A percentile compares a stretch with the other conserved stretches of the same genome.
Evolutionary conservation across 2,888 invertebrate species (phyloP).

Genomic region (Eristalis pertinax): DNA sequence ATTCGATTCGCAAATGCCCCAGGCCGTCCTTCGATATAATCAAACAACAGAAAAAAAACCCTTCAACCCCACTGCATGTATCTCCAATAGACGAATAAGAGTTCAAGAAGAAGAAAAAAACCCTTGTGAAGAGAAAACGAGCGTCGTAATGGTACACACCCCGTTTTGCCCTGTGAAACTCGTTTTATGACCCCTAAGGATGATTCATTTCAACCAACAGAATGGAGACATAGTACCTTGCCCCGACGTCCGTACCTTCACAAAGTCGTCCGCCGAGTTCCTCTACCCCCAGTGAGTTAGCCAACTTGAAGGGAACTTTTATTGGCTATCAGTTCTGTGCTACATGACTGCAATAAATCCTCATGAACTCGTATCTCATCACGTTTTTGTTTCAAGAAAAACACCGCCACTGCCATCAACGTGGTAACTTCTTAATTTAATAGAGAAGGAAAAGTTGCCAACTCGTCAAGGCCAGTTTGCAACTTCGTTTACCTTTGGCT

Average conservation of each 20-base stretch:
- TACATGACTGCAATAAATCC: constrained; percentile 16
- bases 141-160: neutral
- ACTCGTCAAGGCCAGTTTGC: neutral
- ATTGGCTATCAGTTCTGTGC: constrained; percentile 4
- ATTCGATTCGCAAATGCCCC: neutral
- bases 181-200: neutral
- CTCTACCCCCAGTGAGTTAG: neutral
- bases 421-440: constrained; percentile 2
- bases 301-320: constrained; percentile 1
- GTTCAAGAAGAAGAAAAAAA: neutral
- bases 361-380: neutral
- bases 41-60: neutral
- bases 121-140: neutral
- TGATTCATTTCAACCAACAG: neutral
- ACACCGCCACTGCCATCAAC: neutral
- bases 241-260: neutral
- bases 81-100: neutral
- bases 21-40: neutral
- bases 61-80: neutral
- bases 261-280: neutral
- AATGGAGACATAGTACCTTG: neutral
- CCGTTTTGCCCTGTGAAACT: neutral
- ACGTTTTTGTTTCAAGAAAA: neutral
- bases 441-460: neutral
- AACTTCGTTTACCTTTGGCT: neutral